phyloP scores from a whole-genome alignment of 2,888 invertebrate genomes.

The Chrysolina haemoptera region DNA sequence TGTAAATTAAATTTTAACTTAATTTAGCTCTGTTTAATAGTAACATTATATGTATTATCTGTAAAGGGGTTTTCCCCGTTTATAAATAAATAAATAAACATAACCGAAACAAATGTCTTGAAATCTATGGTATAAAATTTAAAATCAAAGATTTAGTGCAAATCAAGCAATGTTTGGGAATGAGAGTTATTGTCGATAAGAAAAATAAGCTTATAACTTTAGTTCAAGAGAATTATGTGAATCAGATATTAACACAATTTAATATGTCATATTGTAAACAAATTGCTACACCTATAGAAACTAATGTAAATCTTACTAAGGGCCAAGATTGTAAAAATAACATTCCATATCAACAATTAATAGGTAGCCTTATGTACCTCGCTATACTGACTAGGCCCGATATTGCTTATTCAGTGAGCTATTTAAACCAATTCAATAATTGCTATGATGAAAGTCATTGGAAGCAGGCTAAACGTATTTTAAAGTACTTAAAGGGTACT shows the following conservation, averaged over 20 bases:
- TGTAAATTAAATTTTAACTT: too few species aligned
- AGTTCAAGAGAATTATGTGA: not conserved
- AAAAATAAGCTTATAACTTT: not conserved
- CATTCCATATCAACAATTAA: too few species aligned
- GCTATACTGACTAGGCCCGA: not conserved
- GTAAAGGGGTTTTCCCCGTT: too few species aligned
- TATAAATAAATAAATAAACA: too few species aligned
- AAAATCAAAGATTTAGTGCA: not conserved
- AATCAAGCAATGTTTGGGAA: not conserved
- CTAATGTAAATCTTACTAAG: too few species aligned
- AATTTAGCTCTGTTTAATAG: too few species aligned
- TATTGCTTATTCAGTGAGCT: not conserved
- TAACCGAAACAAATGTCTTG: not conserved
- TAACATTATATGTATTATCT: too few species aligned
- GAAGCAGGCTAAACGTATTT: too few species aligned
- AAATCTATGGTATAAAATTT: not conserved
- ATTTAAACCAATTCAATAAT: not conserved
- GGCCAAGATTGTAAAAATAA: too few species aligned
- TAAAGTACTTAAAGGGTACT: too few species aligned
- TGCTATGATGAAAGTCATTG: not conserved
- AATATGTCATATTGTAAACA: too few species aligned
- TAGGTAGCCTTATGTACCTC: not conserved
- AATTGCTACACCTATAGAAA: too few species aligned
- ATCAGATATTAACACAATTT: not conserved
- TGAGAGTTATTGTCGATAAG: not conserved